Evolutionary conservation across 2,888 invertebrate genomes (phyloP).

Genomic region (Ypsolopha sequella): DNA sequence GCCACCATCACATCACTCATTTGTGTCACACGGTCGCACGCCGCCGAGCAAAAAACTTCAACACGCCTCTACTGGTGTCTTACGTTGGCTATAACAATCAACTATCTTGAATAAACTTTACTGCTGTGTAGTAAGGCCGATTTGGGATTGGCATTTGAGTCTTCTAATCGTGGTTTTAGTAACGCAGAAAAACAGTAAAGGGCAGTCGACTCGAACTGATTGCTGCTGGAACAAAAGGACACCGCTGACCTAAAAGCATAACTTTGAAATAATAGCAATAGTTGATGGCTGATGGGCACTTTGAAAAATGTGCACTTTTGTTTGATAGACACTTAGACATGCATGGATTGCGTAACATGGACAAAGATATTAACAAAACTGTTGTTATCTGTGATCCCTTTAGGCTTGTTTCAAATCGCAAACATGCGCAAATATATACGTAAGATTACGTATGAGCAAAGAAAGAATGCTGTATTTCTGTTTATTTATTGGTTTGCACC

Average conservation of each 20-base stretch:
- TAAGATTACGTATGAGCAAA: too few relatives aligned
- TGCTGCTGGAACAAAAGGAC: constrained; percentile 36
- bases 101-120: too few relatives aligned
- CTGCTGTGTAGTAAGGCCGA: too few relatives aligned
- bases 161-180: too few relatives aligned
- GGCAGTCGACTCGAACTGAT: constrained; percentile 41
- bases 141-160: too few relatives aligned
- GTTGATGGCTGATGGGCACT: constrained; percentile 1
- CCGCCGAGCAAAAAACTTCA: constrained; percentile 46
- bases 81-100: constrained; percentile 9
- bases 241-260: constrained; percentile 16
- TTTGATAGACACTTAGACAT: not conserved
- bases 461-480: too few relatives aligned
- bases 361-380: too few relatives aligned
- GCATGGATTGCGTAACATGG: too few relatives aligned
- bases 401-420: too few relatives aligned
- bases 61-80: constrained; percentile 21
- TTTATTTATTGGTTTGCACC: too few relatives aligned
- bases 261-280: constrained; percentile 2
- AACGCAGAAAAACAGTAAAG: constrained; percentile 36
- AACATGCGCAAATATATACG: too few relatives aligned
- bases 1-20: constrained; percentile 48
- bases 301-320: not conserved
- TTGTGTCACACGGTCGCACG: constrained; percentile 36
- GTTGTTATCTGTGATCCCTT: too few relatives aligned